A percentile compares a stretch with the other conserved stretches of the same genome.
Conservation (phyloP, 2,888 invertebrate genomes). For the Meliscaeva auricollis region DNA sequence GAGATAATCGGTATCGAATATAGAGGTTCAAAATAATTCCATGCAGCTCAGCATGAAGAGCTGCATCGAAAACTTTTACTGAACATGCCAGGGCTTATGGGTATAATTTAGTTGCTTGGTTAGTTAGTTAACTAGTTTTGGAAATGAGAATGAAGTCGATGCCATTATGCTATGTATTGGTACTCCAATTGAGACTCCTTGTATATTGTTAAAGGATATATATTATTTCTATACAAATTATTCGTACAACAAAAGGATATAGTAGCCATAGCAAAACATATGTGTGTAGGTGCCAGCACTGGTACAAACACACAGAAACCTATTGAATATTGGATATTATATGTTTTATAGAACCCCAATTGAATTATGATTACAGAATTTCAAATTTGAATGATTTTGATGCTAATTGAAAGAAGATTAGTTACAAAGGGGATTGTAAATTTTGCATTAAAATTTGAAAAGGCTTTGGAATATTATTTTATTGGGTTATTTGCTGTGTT, state of each 20-base stretch:
- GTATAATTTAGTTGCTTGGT: constrained; percentile 62
- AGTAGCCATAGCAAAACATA: not conserved
- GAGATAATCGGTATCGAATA: constrained; percentile 23
- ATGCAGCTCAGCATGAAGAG: constrained; percentile 38
- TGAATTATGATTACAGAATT: constrained; percentile 68
- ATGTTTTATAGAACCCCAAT: constrained; percentile 50
- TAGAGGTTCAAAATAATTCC: constrained; percentile 2
- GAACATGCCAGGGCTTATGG: constrained; percentile 54
- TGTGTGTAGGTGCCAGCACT: constrained; percentile 5
- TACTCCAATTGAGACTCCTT: not conserved
- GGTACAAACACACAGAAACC: constrained; percentile 7
- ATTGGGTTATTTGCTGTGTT: not conserved
- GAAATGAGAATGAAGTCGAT: constrained; percentile 9
- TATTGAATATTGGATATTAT: constrained; percentile 50
- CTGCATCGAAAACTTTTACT: constrained; percentile 57
- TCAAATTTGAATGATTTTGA: constrained; percentile 58
- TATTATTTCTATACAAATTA: constrained; percentile 29
- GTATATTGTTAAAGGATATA: not conserved
- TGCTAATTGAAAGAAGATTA: constrained; percentile 69
- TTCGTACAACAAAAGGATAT: constrained; percentile 8
- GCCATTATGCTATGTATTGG: constrained; percentile 32
- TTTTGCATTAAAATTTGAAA: constrained; percentile 50
- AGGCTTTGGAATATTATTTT: constrained; percentile 31
- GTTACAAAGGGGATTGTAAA: constrained; percentile 55
- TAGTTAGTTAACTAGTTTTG: constrained; percentile 51